phyloP scores from a whole-genome alignment of 2,113 vertebrate genomes.

The Notarius quadriscutis region DNA sequence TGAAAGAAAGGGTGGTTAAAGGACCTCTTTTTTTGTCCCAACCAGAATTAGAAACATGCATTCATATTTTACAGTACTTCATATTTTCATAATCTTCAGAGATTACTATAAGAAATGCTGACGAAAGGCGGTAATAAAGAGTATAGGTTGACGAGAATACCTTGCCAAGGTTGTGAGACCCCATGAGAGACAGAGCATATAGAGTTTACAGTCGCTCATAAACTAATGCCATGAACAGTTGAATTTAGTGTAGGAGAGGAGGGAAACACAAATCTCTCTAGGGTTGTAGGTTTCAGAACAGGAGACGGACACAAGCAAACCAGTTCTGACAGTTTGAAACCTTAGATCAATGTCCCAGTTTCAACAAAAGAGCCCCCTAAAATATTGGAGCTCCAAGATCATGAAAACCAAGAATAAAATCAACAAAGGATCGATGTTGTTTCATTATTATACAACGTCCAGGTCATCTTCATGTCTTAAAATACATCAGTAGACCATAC shows the following conservation, averaged over 20 bases:
- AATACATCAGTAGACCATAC: neutral
- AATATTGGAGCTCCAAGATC: neutral
- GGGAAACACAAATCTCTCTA: neutral
- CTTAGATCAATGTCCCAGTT: neutral
- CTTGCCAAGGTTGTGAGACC: neutral
- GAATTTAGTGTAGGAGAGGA: neutral
- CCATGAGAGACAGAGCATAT: neutral
- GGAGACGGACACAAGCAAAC: neutral
- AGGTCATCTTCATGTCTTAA: neutral
- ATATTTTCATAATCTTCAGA: constrained; percentile 1
- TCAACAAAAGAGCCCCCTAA: neutral
- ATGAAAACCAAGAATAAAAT: neutral
- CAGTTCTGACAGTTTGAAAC: neutral
- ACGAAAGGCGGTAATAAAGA: neutral
- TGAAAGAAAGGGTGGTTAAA: constrained; percentile 36
- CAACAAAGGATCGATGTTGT: neutral
- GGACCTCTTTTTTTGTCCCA: neutral
- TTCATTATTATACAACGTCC: neutral
- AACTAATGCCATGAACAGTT: neutral
- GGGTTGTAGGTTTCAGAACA: neutral
- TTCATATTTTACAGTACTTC: constrained; percentile 5
- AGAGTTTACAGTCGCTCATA: neutral
- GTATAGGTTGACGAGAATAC: neutral
- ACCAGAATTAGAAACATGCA: neutral
- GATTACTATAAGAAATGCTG: neutral